phyloP scores from a whole-genome alignment of 2,888 invertebrate genomes.

The Epinotia demarniana region DNA sequence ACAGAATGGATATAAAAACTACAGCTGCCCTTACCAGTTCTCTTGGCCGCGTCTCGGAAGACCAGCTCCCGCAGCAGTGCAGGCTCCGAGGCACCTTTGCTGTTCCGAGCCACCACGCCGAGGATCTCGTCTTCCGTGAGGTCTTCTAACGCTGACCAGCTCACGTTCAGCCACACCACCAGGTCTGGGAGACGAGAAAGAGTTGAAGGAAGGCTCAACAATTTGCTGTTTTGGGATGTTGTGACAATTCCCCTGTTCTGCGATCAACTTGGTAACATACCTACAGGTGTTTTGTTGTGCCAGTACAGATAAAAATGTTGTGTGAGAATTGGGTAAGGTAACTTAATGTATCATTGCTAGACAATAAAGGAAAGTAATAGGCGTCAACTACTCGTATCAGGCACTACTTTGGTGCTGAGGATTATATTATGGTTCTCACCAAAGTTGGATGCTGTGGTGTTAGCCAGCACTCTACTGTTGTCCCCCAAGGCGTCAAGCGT shows the following conservation, averaged over 20 bases:
- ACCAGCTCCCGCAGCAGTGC: slow-evolving; percentile 69
- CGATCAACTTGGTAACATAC: too few species aligned
- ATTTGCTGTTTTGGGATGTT: too few species aligned
- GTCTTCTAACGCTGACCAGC: slow-evolving; percentile 67
- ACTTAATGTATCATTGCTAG: too few species aligned
- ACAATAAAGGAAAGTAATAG: too few species aligned
- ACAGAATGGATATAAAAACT: neutral
- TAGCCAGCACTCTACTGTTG: slow-evolving; percentile 61
- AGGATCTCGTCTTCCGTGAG: slow-evolving; percentile 69
- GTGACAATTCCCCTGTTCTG: too few species aligned
- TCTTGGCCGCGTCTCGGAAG: slow-evolving; percentile 72
- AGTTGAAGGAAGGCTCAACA: too few species aligned
- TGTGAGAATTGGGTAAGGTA: too few species aligned
- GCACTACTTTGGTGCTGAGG: too few species aligned
- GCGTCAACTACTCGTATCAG: too few species aligned
- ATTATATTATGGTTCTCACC: slow-evolving; percentile 53
- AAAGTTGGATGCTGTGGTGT: slow-evolving; percentile 61
- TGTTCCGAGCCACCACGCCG: slow-evolving; percentile 73
- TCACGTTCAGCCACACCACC: slow-evolving; percentile 74
- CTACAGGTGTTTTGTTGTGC: too few species aligned
- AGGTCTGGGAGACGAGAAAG: slow-evolving; percentile 56
- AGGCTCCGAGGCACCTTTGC: slow-evolving; percentile 75
- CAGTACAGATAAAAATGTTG: too few species aligned
- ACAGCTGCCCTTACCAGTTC: slow-evolving; percentile 63
- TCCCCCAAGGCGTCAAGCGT: slow-evolving; percentile 72